Percentiles rank a stretch among this genome's conserved stretches.
These are phyloP conservation scores for Lypha dubia DNA, from an alignment of 2,888 invertebrate species.

Conservation along the genomic window DNA sequence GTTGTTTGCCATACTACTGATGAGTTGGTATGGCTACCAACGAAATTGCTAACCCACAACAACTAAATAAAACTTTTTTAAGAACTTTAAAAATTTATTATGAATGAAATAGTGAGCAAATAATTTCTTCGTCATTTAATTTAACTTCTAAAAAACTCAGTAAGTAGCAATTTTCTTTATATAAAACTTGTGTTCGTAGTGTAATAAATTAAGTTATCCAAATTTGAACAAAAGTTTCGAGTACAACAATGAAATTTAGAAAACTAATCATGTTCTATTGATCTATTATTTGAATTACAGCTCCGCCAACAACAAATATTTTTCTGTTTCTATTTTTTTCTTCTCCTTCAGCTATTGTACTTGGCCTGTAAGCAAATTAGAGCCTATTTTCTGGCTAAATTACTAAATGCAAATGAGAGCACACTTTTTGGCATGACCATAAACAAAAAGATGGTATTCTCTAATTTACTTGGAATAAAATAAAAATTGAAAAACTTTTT, in stretches of 20 bases:
- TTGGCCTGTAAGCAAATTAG: too few species aligned
- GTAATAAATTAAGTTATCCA: conserved; percentile 25
- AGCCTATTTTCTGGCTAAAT: conserved; percentile 52
- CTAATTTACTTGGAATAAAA: conserved; percentile 45
- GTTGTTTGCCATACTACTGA: too few species aligned
- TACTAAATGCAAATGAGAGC: conserved; percentile 55
- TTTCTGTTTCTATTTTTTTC: not conserved
- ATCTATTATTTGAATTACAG: not conserved
- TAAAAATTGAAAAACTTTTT: conserved; percentile 46
- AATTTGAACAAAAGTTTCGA: not conserved
- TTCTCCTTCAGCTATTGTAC: too few species aligned
- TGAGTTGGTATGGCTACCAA: too few species aligned
- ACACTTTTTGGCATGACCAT: conserved; percentile 50
- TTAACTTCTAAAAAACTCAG: not conserved
- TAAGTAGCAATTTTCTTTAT: not conserved
- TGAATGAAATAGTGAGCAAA: too few species aligned
- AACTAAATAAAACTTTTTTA: too few species aligned
- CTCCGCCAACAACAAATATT: not conserved
- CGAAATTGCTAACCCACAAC: too few species aligned
- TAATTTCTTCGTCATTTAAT: not conserved
- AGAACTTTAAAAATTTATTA: too few species aligned
- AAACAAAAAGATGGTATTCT: conserved; percentile 31
- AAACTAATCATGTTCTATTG: conserved; percentile 51
- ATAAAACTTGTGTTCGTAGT: not conserved
- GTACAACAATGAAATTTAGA: conserved; percentile 9